Conservation (phyloP, 2,797 vertebrate genomes). For the Melanotaenia maccullochi region DNA sequence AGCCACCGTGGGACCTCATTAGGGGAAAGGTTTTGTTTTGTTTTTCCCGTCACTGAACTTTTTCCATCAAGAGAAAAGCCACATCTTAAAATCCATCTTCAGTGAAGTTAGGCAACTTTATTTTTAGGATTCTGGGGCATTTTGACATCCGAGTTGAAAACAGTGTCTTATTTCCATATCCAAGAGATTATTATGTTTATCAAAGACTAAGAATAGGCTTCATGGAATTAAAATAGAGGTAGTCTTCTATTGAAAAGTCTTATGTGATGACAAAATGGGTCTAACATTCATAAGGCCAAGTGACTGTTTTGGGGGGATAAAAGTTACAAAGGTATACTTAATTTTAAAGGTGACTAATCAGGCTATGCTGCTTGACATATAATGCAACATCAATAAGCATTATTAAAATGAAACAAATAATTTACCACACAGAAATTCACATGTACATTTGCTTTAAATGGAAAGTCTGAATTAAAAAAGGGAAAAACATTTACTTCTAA, state of each 20-base stretch:
- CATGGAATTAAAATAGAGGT: constrained; percentile 7
- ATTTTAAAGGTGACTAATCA: no score
- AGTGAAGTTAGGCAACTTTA: constrained; percentile 31
- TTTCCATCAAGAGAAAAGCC: constrained; percentile 28
- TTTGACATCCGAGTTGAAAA: constrained; percentile 40
- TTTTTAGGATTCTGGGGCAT: constrained; percentile 31
- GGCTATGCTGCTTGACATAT: no score
- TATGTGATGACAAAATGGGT: constrained; percentile 17
- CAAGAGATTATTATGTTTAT: constrained; percentile 25
- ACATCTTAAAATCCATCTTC: constrained; percentile 33
- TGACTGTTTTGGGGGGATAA: not conserved
- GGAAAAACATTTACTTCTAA: no score
- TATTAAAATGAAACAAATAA: no score
- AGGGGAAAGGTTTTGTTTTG: constrained; percentile 39
- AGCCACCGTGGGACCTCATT: constrained; percentile 68
- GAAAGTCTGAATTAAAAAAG: no score
- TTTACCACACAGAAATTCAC: no score
- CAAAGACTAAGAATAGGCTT: constrained; percentile 53
- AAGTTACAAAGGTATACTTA: no score
- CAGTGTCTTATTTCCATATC: constrained; percentile 53
- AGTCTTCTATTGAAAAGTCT: constrained; percentile 3
- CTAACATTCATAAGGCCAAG: constrained; percentile 1
- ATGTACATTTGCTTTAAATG: no score
- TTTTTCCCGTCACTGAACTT: constrained; percentile 15
- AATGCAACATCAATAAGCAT: no score